Conservation (phyloP, 2,888 invertebrate genomes). For the Byasa hedistus region DNA sequence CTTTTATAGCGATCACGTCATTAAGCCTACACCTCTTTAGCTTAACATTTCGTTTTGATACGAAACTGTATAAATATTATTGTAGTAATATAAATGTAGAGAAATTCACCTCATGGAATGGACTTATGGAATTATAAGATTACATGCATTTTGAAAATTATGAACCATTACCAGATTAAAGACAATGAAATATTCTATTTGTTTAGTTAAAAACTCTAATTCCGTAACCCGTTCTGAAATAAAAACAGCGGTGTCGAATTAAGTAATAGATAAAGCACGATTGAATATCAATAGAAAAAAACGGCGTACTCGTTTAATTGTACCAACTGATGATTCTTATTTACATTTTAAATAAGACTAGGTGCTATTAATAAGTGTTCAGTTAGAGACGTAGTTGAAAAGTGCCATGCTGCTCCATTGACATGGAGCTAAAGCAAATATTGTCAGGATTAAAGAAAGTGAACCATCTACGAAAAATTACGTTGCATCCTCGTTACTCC, state of each 20-base stretch:
- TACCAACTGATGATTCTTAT: background rate
- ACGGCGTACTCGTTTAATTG: constrained; percentile 6
- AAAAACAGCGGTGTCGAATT: too few species aligned
- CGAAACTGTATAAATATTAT: background rate
- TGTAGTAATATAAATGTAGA: background rate
- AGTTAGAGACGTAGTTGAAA: background rate
- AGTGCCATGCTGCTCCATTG: background rate
- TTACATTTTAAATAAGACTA: constrained; percentile 1
- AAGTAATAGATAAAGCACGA: background rate
- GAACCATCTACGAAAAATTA: background rate
- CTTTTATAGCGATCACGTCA: background rate
- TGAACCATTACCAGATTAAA: too few species aligned
- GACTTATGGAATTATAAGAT: too few species aligned
- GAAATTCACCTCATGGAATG: too few species aligned
- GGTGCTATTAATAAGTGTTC: background rate
- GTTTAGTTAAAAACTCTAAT: too few species aligned
- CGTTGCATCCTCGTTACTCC: background rate
- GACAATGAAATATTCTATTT: too few species aligned
- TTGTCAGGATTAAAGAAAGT: background rate
- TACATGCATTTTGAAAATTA: too few species aligned
- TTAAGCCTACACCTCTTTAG: background rate
- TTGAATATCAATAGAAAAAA: background rate
- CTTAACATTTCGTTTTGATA: background rate
- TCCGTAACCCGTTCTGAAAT: too few species aligned
- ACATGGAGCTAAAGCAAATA: background rate